Evolutionary conservation across 2,113 vertebrate genomes (phyloP), one percentile per base, ranked within the genome.

Genomic region (Charadrius vociferus): DNA sequence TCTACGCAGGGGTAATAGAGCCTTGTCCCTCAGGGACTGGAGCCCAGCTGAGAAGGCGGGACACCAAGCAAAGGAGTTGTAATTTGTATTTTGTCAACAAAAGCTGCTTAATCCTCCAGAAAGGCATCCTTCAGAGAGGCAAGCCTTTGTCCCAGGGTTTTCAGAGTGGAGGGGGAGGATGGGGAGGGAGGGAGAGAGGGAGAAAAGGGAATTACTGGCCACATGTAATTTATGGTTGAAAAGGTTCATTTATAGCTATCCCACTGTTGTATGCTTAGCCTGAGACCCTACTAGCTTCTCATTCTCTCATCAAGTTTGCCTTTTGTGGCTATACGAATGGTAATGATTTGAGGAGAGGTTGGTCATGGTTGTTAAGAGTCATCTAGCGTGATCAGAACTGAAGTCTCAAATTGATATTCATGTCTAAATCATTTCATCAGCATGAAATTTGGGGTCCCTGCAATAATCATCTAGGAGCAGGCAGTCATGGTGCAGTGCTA

Each of bases 41-140:
- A 97, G 96, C 97, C 98, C 98, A 97, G 97, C 97, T 95, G 97
- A 98, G 98, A 96, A 98, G 97, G 97, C 92, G 96, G 97, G 95
- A 96, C 96, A 94, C 96, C 90, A 87, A 95, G 89, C 91, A 97
- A 98, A 98, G 97, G 97, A 97, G 97, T 96, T 98, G 97, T 98
- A 97, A 98, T 98, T 98, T 98, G 98, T 99, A 98, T 98, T 98
- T 99, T 98, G 98, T 98, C 98, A 99, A 98, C 98, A 98, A 98
- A 98, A 97, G 97, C 97, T 96, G 98, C 95, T 98, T 98, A 98
- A 99, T 98, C 98, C 98, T 97, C 93, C 97, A 98, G 97, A 98
- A 97, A 98, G 98, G 97, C 97, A 97, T 98, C 97, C 97, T 97
- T 96, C 96, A 96, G 97, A 98, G 96, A 97, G 93, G 97, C 94